Conservation (phyloP, 2,888 invertebrate genomes). For the Oxycera nigricornis region DNA sequence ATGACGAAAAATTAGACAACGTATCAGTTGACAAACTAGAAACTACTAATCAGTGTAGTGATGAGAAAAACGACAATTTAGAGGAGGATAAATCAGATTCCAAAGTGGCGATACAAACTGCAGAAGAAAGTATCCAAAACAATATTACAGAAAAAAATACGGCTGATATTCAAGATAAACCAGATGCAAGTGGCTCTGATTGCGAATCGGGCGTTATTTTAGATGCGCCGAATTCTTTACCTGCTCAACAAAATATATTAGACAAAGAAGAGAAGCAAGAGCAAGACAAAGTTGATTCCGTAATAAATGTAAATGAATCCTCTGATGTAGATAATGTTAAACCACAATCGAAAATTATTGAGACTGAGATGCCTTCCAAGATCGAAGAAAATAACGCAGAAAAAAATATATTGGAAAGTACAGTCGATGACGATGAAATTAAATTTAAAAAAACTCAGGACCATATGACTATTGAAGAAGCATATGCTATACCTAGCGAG, state of each 20-base stretch:
- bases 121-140: too few species aligned
- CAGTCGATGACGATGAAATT: constrained; percentile 42
- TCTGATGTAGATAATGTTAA: not conserved
- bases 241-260: too few species aligned
- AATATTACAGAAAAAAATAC: too few species aligned
- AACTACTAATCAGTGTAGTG: too few species aligned
- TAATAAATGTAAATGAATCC: constrained; percentile 1
- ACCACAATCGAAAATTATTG: not conserved
- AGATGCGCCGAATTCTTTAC: too few species aligned
- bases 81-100: too few species aligned
- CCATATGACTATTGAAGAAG: constrained; percentile 45
- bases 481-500: constrained; percentile 6
- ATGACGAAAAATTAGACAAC: too few species aligned
- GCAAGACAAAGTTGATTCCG: constrained; percentile 51
- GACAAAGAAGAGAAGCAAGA: constrained; percentile 46
- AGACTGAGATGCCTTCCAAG: constrained; percentile 27
- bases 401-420: constrained; percentile 38
- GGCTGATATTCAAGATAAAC: constrained; percentile 47
- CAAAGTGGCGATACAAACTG: too few species aligned
- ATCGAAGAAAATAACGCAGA: constrained; percentile 19
- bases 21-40: too few species aligned
- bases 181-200: constrained; percentile 22
- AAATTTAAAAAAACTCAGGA: constrained; percentile 42
- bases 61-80: too few species aligned
- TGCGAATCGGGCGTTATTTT: too few species aligned